These are phyloP conservation scores for Scaptomyza caliginosa DNA, from an alignment of 2,888 invertebrate genomes.

Conservation along the genomic window DNA sequence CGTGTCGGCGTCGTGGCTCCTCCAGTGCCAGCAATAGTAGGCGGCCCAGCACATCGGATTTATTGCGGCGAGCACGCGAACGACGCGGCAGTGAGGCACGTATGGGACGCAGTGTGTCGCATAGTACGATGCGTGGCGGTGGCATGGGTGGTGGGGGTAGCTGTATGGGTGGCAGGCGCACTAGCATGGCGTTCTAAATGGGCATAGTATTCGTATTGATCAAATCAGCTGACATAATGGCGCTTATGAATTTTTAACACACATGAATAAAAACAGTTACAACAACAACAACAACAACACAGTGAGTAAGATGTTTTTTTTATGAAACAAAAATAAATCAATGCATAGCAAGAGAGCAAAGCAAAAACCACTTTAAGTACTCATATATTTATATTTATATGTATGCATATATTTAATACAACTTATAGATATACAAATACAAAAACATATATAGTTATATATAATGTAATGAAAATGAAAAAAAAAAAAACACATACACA, in stretches of 20 bases:
- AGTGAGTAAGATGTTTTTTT: slow-evolving; percentile 43
- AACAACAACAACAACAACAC: slow-evolving; percentile 20
- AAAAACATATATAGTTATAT: slow-evolving; percentile 1
- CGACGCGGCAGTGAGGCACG: slow-evolving; percentile 83
- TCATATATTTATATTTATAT: slow-evolving; percentile 40
- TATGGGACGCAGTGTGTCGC: slow-evolving; percentile 83
- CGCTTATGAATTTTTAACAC: slow-evolving; percentile 71
- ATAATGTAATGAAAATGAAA: background rate
- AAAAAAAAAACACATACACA: background rate
- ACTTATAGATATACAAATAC: slow-evolving; percentile 1
- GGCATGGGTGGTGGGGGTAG: slow-evolving; percentile 67
- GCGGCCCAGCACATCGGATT: slow-evolving; percentile 83
- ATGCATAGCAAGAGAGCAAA: slow-evolving; percentile 14
- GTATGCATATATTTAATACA: slow-evolving; percentile 39
- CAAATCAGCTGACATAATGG: slow-evolving; percentile 67
- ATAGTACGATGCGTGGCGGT: slow-evolving; percentile 74
- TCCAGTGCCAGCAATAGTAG: slow-evolving; percentile 77
- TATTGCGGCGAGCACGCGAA: slow-evolving; percentile 82
- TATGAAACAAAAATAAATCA: slow-evolving; percentile 1
- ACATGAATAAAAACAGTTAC: slow-evolving; percentile 7
- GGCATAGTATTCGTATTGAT: slow-evolving; percentile 1
- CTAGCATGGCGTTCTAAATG: slow-evolving; percentile 83
- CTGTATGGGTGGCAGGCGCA: slow-evolving; percentile 80
- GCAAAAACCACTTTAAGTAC: slow-evolving; percentile 19
- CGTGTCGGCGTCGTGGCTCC: slow-evolving; percentile 75